Conservation (phyloP, 2,888 invertebrate species). For the Platycheirus rosarum region DNA sequence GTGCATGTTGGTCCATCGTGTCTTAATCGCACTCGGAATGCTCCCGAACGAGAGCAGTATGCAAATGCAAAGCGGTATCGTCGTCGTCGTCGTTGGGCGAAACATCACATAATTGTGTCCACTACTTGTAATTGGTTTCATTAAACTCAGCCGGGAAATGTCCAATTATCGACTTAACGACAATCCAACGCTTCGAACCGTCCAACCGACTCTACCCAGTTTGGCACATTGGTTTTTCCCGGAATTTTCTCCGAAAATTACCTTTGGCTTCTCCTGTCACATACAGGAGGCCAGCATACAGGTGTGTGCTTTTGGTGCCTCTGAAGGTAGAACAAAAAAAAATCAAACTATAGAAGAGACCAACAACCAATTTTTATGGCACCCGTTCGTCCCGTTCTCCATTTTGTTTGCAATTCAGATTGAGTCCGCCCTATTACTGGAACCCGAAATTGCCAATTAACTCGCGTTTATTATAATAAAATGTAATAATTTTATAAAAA, state of each 20-base stretch:
- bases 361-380: constrained; percentile 41
- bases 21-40: constrained; percentile 55
- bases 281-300: not conserved
- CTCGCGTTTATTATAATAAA: constrained; percentile 73
- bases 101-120: constrained; percentile 71
- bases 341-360: constrained; percentile 19
- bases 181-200: constrained; percentile 57
- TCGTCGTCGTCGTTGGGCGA: constrained; percentile 56
- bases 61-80: constrained; percentile 69
- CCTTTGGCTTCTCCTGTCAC: constrained; percentile 34
- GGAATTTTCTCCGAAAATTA: constrained; percentile 53
- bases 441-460: constrained; percentile 75
- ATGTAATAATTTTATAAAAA: constrained; percentile 75
- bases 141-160: constrained; percentile 73
- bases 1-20: constrained; percentile 20
- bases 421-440: constrained; percentile 70
- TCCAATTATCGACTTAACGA: constrained; percentile 75
- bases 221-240: constrained; percentile 32
- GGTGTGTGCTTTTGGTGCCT: not conserved
- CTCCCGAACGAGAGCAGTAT: constrained; percentile 38
- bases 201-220: constrained; percentile 32
- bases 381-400: constrained; percentile 16
- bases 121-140: constrained; percentile 75
- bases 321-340: constrained; percentile 14
- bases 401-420: constrained; percentile 70